Base-by-base conservation (phyloP, 2,888 invertebrate genomes). In the Myopa tessellatipennis region DNA sequence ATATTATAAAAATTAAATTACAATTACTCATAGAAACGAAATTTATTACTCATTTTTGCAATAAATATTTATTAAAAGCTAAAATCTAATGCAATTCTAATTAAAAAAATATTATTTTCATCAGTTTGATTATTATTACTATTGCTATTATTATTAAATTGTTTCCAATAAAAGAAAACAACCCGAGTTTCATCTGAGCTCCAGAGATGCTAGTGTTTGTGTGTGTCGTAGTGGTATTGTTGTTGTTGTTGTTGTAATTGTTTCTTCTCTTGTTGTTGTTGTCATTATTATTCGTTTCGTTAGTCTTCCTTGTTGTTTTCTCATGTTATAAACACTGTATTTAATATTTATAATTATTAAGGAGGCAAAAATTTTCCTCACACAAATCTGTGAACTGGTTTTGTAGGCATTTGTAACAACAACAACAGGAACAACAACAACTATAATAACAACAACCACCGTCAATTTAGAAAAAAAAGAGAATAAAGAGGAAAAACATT, bases 321-420 rank as follows among this genome's bases (percentile, higher is more conserved):
- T 26, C 18, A 26, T 55, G 34, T 55, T 52, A 34, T 40, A 26
- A 40, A 45, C n/a, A 26, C 45, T 16, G 45, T 40, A 45, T 45
- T 73, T 50, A 26, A 73, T 61, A 45, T 73, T 12, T 50, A 73
- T 61, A 63, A 7, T 45, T 34, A 63, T 63, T 63, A 73, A 61
- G 73, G 26, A 38, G 61, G 61, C 73, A 73, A 55, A 14, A 70
- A 6, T 26, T 26, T 26, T 55, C 52, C 12, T 52, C 10, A 55
- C 14, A 34, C 26, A 55, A 52, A 12, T 52, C 18, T 45, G 45
- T 1, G 26, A 55, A 14, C 34, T 4, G 4, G 45, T 45, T 2
- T 10, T 45, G 45, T 45, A 45, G 6, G 10, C 7, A 45, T 45
- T 26, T 2, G 6, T 14, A 70, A 52, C 55, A 34, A 55, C 18